Conservation (phyloP, 1,140 invertebrate genomes). For the Drosophila bocqueti region DNA sequence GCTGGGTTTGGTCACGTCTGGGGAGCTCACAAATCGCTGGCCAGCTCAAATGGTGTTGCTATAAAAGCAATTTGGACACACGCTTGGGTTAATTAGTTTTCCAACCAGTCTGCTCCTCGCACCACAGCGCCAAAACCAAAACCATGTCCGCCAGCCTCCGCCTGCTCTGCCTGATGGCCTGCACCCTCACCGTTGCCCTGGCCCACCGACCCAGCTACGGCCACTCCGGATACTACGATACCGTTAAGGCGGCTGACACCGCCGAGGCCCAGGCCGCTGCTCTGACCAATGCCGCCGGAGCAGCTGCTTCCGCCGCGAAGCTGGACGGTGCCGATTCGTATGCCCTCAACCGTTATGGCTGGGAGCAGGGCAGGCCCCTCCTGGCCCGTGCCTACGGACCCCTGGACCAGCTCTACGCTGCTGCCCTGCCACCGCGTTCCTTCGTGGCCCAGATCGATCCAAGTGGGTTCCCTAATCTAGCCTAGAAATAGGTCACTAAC, state of each 20-base stretch:
- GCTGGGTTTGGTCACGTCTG: slow-evolving; percentile 74
- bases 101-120: slow-evolving; percentile 64
- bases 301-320: slow-evolving; percentile 74
- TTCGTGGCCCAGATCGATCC: slow-evolving; percentile 80
- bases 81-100: slow-evolving; percentile 77
- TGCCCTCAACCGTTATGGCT: slow-evolving; percentile 71
- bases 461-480: slow-evolving; percentile 48
- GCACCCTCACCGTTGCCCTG: slow-evolving; percentile 47
- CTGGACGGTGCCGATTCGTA: slow-evolving; percentile 62
- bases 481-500: neutral
- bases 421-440: slow-evolving; percentile 74
- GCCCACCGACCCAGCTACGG: slow-evolving; percentile 40
- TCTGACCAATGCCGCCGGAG: slow-evolving; percentile 74
- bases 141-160: slow-evolving; percentile 62
- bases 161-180: slow-evolving; percentile 72
- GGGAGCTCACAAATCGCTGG: slow-evolving; percentile 71
- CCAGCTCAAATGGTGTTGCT: slow-evolving; percentile 69
- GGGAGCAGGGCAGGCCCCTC: slow-evolving; percentile 73
- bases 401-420: slow-evolving; percentile 71
- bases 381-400: slow-evolving; percentile 64
- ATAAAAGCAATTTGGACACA: slow-evolving; percentile 82
- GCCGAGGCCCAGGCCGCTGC: slow-evolving; percentile 76
- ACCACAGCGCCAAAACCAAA: slow-evolving; percentile 45
- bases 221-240: slow-evolving; percentile 42
- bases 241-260: slow-evolving; percentile 51